phyloP scores from a whole-genome alignment of 1,140 invertebrate species.

The Drosophila ercepeae region DNA sequence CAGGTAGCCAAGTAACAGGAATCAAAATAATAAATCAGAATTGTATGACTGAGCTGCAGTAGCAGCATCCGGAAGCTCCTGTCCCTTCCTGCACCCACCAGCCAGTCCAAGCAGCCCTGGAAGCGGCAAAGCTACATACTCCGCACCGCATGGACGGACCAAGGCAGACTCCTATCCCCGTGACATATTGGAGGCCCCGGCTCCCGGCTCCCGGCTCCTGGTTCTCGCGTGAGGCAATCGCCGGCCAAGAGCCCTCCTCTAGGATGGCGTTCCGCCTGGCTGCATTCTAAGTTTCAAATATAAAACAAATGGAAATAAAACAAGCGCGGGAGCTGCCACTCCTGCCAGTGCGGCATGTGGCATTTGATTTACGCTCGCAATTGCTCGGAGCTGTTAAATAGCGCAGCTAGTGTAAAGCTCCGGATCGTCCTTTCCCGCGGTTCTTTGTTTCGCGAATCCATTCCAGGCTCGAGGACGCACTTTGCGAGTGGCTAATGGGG shows the following conservation, averaged over 20 bases:
- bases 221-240: background rate
- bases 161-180: background rate
- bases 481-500: constrained; percentile 32
- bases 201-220: background rate
- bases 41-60: constrained; percentile 37
- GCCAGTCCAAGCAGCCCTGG: constrained; percentile 3
- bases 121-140: constrained; percentile 5
- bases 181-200: constrained; percentile 4
- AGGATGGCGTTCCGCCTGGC: background rate
- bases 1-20: constrained; percentile 74
- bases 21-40: constrained; percentile 81
- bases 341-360: constrained; percentile 61
- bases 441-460: constrained; percentile 13
- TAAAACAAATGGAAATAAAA: constrained; percentile 64
- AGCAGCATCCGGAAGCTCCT: constrained; percentile 2
- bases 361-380: constrained; percentile 74
- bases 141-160: background rate
- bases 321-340: constrained; percentile 28
- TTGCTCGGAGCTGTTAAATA: constrained; percentile 65
- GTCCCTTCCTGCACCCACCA: constrained; percentile 1
- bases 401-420: constrained; percentile 3
- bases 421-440: background rate
- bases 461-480: background rate
- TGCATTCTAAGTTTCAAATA: constrained; percentile 27
- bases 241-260: background rate